Percentiles rank a stretch among this genome's conserved stretches.
Evolutionary conservation across 1,140 invertebrate genomes (phyloP).

Genomic region (Helicoverpa armigera): DNA sequence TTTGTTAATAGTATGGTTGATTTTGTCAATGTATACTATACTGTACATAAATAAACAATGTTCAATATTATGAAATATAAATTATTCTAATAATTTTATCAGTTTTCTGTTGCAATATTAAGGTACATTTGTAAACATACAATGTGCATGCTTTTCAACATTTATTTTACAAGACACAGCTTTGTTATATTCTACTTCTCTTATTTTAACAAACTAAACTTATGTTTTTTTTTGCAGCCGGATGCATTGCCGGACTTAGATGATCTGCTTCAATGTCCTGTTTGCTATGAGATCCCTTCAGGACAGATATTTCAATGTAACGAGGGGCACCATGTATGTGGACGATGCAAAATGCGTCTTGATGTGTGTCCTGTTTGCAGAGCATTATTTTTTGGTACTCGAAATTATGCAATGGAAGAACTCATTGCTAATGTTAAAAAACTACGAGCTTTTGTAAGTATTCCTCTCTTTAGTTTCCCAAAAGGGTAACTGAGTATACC

Average conservation of each 20-base stretch:
- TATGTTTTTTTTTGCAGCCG: conserved; percentile 61
- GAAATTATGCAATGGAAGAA: conserved; percentile 85
- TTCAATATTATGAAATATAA: too few species aligned
- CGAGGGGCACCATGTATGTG: conserved; percentile 85
- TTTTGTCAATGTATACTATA: too few species aligned
- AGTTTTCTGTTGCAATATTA: too few species aligned
- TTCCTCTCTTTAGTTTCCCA: background rate
- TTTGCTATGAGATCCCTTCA: conserved; percentile 83
- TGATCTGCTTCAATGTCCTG: conserved; percentile 83
- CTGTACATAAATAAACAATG: too few species aligned
- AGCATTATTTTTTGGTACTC: conserved; percentile 78
- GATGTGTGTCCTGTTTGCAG: conserved; percentile 83
- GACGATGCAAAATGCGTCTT: conserved; percentile 79
- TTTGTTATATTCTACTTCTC: too few species aligned
- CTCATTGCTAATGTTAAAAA: conserved; percentile 83
- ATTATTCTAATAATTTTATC: too few species aligned
- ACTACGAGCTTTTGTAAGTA: conserved; percentile 78
- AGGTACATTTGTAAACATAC: too few species aligned
- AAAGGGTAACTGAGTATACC: background rate
- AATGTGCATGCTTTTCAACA: too few species aligned
- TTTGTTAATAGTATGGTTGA: too few species aligned
- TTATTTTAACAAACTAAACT: background rate
- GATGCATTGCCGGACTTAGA: conserved; percentile 80
- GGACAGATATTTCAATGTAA: conserved; percentile 84
- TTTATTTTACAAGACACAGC: too few species aligned